Percentiles rank a stretch among this genome's conserved stretches.
These are phyloP conservation scores for Cosmia pyralina DNA, from an alignment of 2,888 invertebrate species.

Conservation along the genomic window DNA sequence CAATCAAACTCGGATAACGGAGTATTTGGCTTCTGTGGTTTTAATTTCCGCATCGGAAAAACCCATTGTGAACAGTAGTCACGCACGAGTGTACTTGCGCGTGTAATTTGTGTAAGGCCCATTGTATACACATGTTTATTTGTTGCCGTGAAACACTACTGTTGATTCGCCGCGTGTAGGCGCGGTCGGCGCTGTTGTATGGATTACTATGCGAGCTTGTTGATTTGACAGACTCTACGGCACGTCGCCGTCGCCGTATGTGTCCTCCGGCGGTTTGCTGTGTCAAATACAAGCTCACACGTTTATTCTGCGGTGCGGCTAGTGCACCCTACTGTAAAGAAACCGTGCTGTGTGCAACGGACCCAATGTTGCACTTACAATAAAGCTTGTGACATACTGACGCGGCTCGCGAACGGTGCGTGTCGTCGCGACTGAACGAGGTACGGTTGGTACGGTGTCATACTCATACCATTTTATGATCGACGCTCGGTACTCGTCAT, in stretches of 20 bases:
- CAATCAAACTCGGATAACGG: conserved; percentile 1
- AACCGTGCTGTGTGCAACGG: too few relatives aligned
- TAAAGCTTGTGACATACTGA: conserved; percentile 5
- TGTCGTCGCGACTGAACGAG: not conserved
- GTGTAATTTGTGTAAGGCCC: conserved; percentile 18
- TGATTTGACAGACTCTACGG: too few relatives aligned
- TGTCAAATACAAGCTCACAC: too few relatives aligned
- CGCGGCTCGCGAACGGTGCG: not conserved
- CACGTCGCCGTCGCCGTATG: not conserved
- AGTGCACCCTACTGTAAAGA: too few relatives aligned
- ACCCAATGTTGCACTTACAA: not conserved
- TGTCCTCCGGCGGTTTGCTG: too few relatives aligned
- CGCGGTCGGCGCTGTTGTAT: not conserved
- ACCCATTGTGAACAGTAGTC: conserved; percentile 24
- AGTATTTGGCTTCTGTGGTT: not conserved
- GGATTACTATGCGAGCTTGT: too few relatives aligned
- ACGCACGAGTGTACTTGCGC: not conserved
- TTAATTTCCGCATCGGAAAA: conserved; percentile 29
- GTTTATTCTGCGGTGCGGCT: too few relatives aligned
- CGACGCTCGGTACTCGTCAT: not conserved
- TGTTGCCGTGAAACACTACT: too few relatives aligned
- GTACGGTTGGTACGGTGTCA: too few relatives aligned
- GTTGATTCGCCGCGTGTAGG: too few relatives aligned
- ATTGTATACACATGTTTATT: not conserved
- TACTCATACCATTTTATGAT: too few relatives aligned